Conservation (phyloP, 2,797 vertebrate species). For the Mormyrops boulengeri region DNA sequence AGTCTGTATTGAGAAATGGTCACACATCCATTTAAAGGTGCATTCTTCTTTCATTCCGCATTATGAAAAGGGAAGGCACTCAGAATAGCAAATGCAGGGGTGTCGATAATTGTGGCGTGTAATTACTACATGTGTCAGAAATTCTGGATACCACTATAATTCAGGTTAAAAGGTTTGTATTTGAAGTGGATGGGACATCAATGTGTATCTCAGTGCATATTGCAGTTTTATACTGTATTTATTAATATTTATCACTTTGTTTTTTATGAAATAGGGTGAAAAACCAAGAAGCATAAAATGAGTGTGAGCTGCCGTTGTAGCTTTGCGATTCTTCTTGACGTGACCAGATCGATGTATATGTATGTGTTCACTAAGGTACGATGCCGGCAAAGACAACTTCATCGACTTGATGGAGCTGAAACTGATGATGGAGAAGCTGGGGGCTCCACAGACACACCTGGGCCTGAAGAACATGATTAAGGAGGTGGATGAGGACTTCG, state of each 20-base stretch:
- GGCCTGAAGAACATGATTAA: slow-evolving; percentile 96
- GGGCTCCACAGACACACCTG: slow-evolving; percentile 84
- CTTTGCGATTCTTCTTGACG: background rate
- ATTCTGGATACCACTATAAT: background rate
- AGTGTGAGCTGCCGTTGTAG: background rate
- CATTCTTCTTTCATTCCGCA: background rate
- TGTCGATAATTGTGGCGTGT: background rate
- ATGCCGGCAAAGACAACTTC: slow-evolving; percentile 77
- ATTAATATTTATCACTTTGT: background rate
- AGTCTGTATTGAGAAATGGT: background rate
- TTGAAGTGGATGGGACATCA: background rate
- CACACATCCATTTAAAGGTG: background rate
- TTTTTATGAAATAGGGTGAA: background rate
- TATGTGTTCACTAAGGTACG: slow-evolving; percentile 61
- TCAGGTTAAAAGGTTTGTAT: background rate
- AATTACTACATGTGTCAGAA: background rate
- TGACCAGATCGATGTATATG: background rate
- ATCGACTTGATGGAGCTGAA: slow-evolving; percentile 96
- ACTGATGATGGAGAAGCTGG: slow-evolving; percentile 95
- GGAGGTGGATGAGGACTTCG: slow-evolving; percentile 91
- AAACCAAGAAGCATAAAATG: background rate
- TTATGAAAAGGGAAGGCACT: background rate
- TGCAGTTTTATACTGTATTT: background rate
- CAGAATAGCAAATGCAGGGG: background rate
- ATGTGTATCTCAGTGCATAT: background rate